Conservation (phyloP, 1,140 invertebrate genomes). For the Bactericera cockerelli region DNA sequence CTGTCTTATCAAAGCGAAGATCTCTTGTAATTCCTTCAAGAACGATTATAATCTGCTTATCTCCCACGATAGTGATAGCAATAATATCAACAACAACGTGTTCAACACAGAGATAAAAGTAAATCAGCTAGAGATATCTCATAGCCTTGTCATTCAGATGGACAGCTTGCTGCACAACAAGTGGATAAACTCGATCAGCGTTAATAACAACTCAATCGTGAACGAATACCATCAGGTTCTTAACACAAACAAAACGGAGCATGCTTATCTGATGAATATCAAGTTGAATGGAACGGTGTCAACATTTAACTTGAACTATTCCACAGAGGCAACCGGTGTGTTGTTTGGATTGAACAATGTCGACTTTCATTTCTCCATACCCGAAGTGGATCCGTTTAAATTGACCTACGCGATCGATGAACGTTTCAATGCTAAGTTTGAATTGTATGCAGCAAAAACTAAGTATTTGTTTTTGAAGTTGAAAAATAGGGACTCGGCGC, state of each 20-base stretch:
- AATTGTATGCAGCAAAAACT: neutral
- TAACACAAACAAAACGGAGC: neutral
- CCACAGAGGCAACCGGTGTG: neutral
- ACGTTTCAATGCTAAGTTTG: neutral
- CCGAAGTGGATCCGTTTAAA: neutral
- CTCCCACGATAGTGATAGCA: neutral
- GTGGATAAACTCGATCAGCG: neutral
- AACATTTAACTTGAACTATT: neutral
- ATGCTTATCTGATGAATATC: neutral
- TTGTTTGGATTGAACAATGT: neutral
- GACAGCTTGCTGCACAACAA: neutral
- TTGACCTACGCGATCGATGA: neutral
- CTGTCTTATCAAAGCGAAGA: neutral
- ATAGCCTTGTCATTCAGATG: neutral
- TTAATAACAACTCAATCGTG: neutral
- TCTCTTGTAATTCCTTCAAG: neutral
- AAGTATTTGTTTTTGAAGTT: neutral
- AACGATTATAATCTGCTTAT: neutral
- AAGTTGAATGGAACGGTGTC: neutral
- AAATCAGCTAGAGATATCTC: neutral
- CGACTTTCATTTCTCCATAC: neutral
- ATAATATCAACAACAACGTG: neutral
- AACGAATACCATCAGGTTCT: conserved; percentile 1
- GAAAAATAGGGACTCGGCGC: neutral
- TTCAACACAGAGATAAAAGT: neutral